A percentile compares a stretch with the other conserved stretches of the same genome.
These are phyloP conservation scores for Heliothis virescens DNA, from an alignment of 1,140 invertebrate species.

Conservation along the genomic window DNA sequence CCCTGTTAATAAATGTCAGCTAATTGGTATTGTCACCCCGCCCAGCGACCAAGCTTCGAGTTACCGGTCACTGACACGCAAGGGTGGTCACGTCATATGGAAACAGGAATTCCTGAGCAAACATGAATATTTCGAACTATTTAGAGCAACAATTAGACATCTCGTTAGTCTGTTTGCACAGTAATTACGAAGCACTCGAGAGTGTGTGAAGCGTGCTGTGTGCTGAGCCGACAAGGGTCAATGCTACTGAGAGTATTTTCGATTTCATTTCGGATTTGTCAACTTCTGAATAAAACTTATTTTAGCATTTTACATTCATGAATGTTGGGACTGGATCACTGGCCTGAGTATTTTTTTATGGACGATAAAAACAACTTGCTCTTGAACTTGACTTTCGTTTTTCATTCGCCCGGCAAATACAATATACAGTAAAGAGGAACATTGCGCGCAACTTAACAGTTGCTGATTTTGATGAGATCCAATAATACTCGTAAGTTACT, in stretches of 20 bases:
- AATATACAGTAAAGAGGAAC: neutral
- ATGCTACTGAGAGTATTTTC: conserved; percentile 50
- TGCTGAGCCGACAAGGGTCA: conserved; percentile 41
- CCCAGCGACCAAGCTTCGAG: conserved; percentile 13
- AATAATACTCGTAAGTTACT: no score
- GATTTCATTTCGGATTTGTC: conserved; percentile 32
- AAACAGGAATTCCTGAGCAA: conserved; percentile 49
- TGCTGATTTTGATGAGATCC: no score
- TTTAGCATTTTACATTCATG: conserved; percentile 38
- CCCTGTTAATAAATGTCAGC: conserved; percentile 39
- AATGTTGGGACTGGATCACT: conserved; percentile 15
- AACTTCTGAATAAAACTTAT: conserved; percentile 30
- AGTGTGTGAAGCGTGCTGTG: conserved; percentile 25
- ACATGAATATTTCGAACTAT: conserved; percentile 53
- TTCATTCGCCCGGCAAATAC: neutral
- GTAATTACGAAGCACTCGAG: conserved; percentile 52
- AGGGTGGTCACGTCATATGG: conserved; percentile 57
- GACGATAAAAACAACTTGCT: conserved; percentile 9
- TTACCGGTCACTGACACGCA: conserved; percentile 87
- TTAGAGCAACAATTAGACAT: conserved; percentile 59
- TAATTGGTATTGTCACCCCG: conserved; percentile 42
- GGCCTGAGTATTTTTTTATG: conserved; percentile 4
- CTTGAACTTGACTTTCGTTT: conserved; percentile 30
- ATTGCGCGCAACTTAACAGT: no score
- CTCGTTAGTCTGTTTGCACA: conserved; percentile 56